Percentiles rank a stretch among this genome's conserved stretches.
Evolutionary conservation across 1,140 invertebrate genomes (phyloP).

Genomic region (Bombus waltoni): DNA sequence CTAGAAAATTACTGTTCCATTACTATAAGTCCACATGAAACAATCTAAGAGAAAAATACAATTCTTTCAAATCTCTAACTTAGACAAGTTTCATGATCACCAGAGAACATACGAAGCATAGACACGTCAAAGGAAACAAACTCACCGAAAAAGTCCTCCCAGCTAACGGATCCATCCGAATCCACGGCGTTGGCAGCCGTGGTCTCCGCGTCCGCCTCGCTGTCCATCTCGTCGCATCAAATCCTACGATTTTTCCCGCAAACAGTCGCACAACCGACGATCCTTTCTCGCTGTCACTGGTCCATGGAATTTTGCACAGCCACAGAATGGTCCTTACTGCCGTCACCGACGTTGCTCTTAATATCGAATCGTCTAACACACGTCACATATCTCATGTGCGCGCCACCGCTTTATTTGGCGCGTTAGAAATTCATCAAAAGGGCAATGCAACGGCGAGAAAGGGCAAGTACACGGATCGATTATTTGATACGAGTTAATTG

Average conservation of each 20-base stretch:
- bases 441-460: neutral
- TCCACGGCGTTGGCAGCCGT: constrained; percentile 72
- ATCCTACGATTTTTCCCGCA: neutral
- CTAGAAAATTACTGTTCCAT: neutral
- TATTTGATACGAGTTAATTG: neutral
- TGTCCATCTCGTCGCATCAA: constrained; percentile 64
- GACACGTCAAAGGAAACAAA: neutral
- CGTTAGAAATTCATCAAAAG: neutral
- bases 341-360: no score
- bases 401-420: neutral
- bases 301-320: neutral
- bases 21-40: neutral
- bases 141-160: constrained; percentile 84
- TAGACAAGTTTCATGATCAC: neutral
- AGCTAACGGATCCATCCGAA: constrained; percentile 82
- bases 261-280: neutral
- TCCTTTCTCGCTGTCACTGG: constrained; percentile 12
- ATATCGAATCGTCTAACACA: constrained; percentile 3
- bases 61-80: neutral
- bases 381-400: neutral
- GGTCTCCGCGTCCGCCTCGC: constrained; percentile 70
- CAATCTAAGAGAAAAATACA: neutral
- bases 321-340: neutral
- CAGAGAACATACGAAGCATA: neutral
- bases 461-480: neutral